Evolutionary conservation across 2,888 invertebrate species (phyloP), one percentile per base, ranked within the genome.

Genomic region (Drosophila colorata): DNA sequence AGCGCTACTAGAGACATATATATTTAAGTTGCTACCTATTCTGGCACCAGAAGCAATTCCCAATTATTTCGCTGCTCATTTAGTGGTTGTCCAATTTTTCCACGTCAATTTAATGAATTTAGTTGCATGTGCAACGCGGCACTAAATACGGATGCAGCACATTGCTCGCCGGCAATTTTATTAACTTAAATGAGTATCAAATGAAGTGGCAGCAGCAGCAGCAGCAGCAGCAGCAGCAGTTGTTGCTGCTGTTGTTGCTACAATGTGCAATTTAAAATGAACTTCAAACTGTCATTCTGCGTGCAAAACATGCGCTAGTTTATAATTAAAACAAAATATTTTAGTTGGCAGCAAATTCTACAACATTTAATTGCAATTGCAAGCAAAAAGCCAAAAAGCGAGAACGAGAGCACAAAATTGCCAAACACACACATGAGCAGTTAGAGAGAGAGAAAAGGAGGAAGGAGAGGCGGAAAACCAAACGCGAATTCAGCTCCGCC

Each of bases 261-360:
- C 47, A 43, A 38, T 60, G 51, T 53, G 75, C 55, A 46, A 56
- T 71, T 60, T 49, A 25, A 60, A 70, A 75, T 75, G 59, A 72
- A 69, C 64, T 65, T 74, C 65, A 66, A 66, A 78, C 46, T 76
- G 74, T 70, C 67, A 46, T 78, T 11, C 16, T 16, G n/a, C n/a
- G 31, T 38, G 63, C 8, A 49, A 13, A 56, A 58, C 55, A 69
- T 67, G 58, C 35, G 46, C 31, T 41, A 69, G 69, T 75, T 80
- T 78, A 72, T 78, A 80, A 78, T 80, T 78, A 81, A 78, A 80
- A 71, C 74, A 74, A 79, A 80, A 79, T 81, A 81, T 78, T 79
- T 82, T 80, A 66, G 66, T 72, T 67, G 55, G 46, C 64, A 31
- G 49, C 47, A 57, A 41, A 63, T 65, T 59, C 64, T 43, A 43